A percentile compares a stretch with the other conserved stretches of the same genome.
phyloP scores from a whole-genome alignment of 1,140 invertebrate genomes.

The Caerostris darwini region DNA sequence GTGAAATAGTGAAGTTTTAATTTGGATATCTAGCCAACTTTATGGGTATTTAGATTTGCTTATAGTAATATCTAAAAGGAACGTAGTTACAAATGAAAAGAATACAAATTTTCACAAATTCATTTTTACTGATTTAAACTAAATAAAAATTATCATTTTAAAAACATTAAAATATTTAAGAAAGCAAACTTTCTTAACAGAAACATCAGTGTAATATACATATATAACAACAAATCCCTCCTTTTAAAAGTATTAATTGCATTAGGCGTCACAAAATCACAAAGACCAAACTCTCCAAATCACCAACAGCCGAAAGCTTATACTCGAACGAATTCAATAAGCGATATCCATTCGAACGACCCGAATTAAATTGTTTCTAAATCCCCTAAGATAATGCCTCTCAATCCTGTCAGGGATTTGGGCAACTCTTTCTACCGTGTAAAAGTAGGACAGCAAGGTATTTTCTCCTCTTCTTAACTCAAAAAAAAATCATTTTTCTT shows the following conservation, averaged over 20 bases:
- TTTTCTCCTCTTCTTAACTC: not conserved
- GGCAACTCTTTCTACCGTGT: not conserved
- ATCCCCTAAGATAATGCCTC: constrained; percentile 21
- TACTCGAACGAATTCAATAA: constrained; percentile 33
- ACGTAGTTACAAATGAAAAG: too few species aligned
- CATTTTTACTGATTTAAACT: too few species aligned
- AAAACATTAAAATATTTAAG: too few species aligned
- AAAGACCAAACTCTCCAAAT: not conserved
- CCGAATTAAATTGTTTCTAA: constrained; percentile 51
- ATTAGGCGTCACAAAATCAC: not conserved
- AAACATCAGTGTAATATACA: not conserved
- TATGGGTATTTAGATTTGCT: too few species aligned
- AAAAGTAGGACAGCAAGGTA: not conserved
- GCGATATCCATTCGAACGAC: constrained; percentile 24
- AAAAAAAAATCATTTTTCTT: constrained; percentile 46
- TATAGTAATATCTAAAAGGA: too few species aligned
- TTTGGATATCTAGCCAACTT: too few species aligned
- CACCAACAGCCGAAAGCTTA: not conserved
- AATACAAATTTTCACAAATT: too few species aligned
- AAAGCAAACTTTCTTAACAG: not conserved
- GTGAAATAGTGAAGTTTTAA: too few species aligned
- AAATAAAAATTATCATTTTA: too few species aligned
- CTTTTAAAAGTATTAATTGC: not conserved
- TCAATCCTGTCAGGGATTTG: constrained; percentile 34
- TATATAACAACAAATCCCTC: not conserved